These are phyloP conservation scores for Mesaphorura yosii DNA, from an alignment of 1,140 invertebrate species.

Conservation along the genomic window DNA sequence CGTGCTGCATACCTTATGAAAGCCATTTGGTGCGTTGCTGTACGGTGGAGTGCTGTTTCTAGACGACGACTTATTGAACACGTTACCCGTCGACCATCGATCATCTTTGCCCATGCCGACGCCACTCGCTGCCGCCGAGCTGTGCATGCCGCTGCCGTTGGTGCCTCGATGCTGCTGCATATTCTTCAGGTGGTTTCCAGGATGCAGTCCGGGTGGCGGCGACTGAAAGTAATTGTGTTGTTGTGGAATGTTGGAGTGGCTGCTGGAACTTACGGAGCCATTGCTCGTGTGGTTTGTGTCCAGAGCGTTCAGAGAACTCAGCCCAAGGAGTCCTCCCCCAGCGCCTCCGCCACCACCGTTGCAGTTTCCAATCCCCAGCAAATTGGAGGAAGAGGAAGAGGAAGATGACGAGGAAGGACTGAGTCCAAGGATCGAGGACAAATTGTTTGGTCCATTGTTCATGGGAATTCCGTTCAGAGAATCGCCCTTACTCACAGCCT, in stretches of 20 bases:
- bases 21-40: constrained; percentile 16
- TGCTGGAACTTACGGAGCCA: neutral
- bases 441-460: constrained; percentile 25
- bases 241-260: constrained; percentile 26
- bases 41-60: constrained; percentile 8
- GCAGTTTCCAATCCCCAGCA: too few species aligned
- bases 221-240: constrained; percentile 20
- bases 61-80: too few species aligned
- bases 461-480: constrained; percentile 15
- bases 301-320: constrained; percentile 10
- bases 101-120: constrained; percentile 19
- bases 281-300: constrained; percentile 1
- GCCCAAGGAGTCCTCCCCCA: constrained; percentile 3
- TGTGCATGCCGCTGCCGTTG: too few species aligned
- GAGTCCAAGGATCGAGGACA: constrained; percentile 27
- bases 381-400: constrained; percentile 18
- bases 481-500: constrained; percentile 32
- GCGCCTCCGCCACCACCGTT: constrained; percentile 5
- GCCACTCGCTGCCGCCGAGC: too few species aligned
- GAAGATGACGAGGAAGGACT: too few species aligned
- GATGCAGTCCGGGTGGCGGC: constrained; percentile 10
- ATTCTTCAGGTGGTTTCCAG: constrained; percentile 7
- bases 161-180: too few species aligned
- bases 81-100: constrained; percentile 24
- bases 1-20: constrained; percentile 29